Conservation (phyloP, 2,888 invertebrate species). For the Scaptomyza flava region DNA sequence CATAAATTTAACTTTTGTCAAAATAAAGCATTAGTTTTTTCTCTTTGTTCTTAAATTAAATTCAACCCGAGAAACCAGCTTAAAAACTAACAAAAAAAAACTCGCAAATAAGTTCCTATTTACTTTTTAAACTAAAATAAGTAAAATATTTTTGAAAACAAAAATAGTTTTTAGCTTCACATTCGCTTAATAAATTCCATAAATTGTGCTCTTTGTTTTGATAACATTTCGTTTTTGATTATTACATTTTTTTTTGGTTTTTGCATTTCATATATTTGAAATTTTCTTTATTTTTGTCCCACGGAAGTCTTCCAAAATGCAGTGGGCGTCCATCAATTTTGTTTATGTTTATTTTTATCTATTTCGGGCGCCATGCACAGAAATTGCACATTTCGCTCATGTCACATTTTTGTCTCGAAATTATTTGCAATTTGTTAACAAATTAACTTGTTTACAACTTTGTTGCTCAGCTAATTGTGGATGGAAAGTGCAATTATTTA, state of each 20-base stretch:
- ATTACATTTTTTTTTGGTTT: neutral
- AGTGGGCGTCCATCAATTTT: constrained; percentile 57
- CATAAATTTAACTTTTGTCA: neutral
- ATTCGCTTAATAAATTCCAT: too few species aligned
- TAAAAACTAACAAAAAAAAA: neutral
- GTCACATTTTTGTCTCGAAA: constrained; percentile 33
- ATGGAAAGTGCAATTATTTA: constrained; percentile 9
- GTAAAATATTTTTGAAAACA: neutral
- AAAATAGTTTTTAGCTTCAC: neutral
- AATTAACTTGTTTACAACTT: constrained; percentile 35
- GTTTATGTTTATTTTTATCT: constrained; percentile 22
- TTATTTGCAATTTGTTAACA: constrained; percentile 10
- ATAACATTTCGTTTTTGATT: neutral
- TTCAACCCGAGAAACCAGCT: neutral
- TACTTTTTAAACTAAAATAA: neutral
- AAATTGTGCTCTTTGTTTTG: neutral
- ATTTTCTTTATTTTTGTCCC: constrained; percentile 42
- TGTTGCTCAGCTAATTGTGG: constrained; percentile 7
- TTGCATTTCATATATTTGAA: constrained; percentile 18
- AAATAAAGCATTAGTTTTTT: neutral
- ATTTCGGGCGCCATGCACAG: constrained; percentile 47
- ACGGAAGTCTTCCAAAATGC: constrained; percentile 62
- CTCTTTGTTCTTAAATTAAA: neutral
- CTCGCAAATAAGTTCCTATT: neutral
- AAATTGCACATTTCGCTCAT: constrained; percentile 26